These are phyloP conservation scores for Cerceris ruficornis DNA, from an alignment of 2,888 invertebrate species.

Conservation along the genomic window DNA sequence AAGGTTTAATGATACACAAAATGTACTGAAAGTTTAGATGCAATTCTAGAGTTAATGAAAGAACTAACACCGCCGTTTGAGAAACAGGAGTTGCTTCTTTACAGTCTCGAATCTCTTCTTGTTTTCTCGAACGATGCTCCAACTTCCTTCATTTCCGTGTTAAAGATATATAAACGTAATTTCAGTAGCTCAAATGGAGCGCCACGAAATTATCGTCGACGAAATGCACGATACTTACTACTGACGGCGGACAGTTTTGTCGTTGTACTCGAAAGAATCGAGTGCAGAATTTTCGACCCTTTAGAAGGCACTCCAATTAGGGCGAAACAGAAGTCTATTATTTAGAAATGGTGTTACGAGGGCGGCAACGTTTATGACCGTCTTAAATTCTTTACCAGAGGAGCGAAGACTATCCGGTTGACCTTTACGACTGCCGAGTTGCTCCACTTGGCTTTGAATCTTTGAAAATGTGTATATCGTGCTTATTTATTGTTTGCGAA, in stretches of 20 bases:
- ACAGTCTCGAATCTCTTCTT: too few species aligned
- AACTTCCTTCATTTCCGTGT: background rate
- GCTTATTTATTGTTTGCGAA: background rate
- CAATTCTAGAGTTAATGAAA: too few species aligned
- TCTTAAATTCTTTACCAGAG: conserved; percentile 8
- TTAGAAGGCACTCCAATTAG: conserved; percentile 11
- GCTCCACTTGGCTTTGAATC: background rate
- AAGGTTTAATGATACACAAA: too few species aligned
- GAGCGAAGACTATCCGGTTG: background rate
- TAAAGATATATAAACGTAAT: background rate
- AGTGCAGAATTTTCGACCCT: background rate
- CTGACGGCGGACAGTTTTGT: background rate
- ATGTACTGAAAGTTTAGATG: too few species aligned
- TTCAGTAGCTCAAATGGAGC: background rate
- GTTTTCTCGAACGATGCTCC: too few species aligned
- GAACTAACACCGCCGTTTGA: too few species aligned
- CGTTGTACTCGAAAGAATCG: background rate
- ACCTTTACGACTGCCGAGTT: background rate
- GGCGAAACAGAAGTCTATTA: background rate
- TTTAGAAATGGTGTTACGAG: conserved; percentile 14
- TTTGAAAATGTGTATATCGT: background rate
- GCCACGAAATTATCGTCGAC: background rate
- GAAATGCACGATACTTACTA: background rate
- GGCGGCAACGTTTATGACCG: conserved; percentile 13
- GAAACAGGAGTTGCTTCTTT: too few species aligned